Evolutionary conservation across 2,797 vertebrate species (phyloP), one percentile per base, ranked within the genome.

Genomic region (Sebastiscus tertius): DNA sequence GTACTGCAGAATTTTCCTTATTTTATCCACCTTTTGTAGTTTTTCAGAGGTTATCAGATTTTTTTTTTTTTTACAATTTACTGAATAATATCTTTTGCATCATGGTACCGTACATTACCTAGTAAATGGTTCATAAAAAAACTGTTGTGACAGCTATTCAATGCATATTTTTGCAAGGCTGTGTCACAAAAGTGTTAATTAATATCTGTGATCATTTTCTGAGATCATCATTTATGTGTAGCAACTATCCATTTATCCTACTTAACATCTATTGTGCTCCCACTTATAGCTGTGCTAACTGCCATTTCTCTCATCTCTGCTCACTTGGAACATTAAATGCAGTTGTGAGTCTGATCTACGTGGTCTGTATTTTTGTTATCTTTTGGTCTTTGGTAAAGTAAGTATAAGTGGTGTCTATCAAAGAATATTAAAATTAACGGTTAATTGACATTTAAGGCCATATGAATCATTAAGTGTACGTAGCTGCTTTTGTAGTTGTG

Each of bases 361-460:
- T 10, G 22, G 54, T 61, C 27, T 59, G 10, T 14, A 75, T 29
- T 66, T 29, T 24, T 71, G 24, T 33, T 63, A 62, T 66, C 54
- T 34, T 52, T 24, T 14, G 5, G n/a, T 24, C n/a, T 73, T 69
- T 72, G 29, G 49, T 55, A 4, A 75, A 83, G 63, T 39, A 75
- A 83, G 63, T 39, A 33, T 52, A 60, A 65, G 52, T 13, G 2
- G 29, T 52, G 55, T 22, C 18, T 64, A 16, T 71, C 20, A 52
- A 12, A 60, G 5, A 6, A 8, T 63, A 58, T 80, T 34, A 24
- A 60, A 75, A 68, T 14, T 26, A 31, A 72, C 3, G 67, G 33
- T 20, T 42, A 20, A 69, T 11, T 77, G 29, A 24, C 13, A 68
- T 83, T 67, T 69, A 34, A 61, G 13, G 18, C 12, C 59, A 63